Evolutionary conservation across 2,888 invertebrate genomes (phyloP).

Genomic region (Polia nebulosa): DNA sequence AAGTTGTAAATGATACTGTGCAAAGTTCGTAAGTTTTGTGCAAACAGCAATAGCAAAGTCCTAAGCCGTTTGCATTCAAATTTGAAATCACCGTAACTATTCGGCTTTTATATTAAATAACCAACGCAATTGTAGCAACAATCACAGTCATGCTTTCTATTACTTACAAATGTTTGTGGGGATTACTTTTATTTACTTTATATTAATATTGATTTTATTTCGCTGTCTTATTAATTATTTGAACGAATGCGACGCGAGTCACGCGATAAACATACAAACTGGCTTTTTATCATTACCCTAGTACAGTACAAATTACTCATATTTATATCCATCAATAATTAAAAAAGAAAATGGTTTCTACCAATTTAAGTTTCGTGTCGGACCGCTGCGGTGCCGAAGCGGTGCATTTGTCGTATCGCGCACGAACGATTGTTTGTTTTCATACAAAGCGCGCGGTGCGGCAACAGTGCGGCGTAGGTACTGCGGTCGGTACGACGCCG

Average conservation of each 20-base stretch:
- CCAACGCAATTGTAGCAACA: conserved; percentile 56
- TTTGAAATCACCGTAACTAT: conserved; percentile 41
- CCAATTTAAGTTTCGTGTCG: too few relatives aligned
- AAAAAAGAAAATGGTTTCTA: too few relatives aligned
- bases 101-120: conserved; percentile 65
- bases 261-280: conserved; percentile 27
- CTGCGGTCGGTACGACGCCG: too few relatives aligned
- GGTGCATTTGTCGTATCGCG: too few relatives aligned
- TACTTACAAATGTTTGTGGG: conserved; percentile 15
- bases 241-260: conserved; percentile 49
- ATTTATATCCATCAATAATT: conserved; percentile 17
- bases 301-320: conserved; percentile 34
- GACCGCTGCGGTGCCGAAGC: too few relatives aligned
- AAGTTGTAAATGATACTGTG: not conserved
- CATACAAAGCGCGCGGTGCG: too few relatives aligned
- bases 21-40: not conserved
- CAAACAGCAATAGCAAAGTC: not conserved
- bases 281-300: conserved; percentile 35
- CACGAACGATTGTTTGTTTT: too few relatives aligned
- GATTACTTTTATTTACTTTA: conserved; percentile 12
- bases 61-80: not conserved
- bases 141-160: conserved; percentile 31
- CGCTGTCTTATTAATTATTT: conserved; percentile 22
- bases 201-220: conserved; percentile 12
- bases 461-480: too few relatives aligned